phyloP scores from a whole-genome alignment of 2,113 vertebrate genomes.

The Lepisosteus osseus region DNA sequence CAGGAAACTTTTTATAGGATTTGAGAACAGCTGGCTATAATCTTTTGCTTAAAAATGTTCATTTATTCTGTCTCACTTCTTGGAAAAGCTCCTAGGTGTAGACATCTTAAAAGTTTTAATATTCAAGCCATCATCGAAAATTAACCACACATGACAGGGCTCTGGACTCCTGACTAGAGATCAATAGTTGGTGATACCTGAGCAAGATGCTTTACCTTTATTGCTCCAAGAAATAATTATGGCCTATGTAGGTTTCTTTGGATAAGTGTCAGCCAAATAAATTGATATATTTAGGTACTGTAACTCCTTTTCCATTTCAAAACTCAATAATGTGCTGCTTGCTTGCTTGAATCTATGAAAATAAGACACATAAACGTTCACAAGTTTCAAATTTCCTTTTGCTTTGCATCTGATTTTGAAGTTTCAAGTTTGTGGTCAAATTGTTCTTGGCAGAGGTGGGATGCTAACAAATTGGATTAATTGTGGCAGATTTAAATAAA shows the following conservation, averaged over 20 bases:
- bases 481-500: too few species aligned
- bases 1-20: too few species aligned
- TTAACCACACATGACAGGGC: not conserved
- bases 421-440: too few species aligned
- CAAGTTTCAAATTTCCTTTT: too few species aligned
- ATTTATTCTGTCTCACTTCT: conserved; percentile 14
- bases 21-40: conserved; percentile 20
- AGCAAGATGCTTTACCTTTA: too few species aligned
- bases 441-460: too few species aligned
- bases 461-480: too few species aligned
- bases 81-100: not conserved
- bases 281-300: not conserved
- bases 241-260: not conserved
- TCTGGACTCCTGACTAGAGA: not conserved
- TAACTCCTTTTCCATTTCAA: not conserved
- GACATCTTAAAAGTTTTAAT: conserved; percentile 7
- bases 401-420: too few species aligned
- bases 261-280: not conserved
- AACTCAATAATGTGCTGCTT: not conserved
- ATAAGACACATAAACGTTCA: too few species aligned
- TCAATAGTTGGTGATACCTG: too few species aligned
- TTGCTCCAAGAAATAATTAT: not conserved
- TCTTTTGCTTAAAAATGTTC: conserved; percentile 11
- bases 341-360: too few species aligned
- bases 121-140: conserved; percentile 9